Percentiles rank a stretch among this genome's conserved stretches.
phyloP scores from a whole-genome alignment of 2,888 invertebrate genomes.

The Steromphala cineraria region DNA sequence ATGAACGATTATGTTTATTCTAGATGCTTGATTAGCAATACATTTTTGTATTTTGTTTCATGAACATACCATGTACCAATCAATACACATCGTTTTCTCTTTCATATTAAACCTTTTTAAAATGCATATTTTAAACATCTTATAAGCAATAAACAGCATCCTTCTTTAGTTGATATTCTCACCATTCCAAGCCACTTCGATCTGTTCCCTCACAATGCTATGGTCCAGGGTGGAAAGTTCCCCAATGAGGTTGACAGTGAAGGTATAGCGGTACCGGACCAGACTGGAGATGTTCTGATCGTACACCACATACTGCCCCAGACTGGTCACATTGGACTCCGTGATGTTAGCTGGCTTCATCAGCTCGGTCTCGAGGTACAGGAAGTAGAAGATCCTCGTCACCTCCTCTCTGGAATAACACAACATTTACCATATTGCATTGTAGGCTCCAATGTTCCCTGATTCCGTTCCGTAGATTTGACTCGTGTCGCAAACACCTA shows the following conservation, averaged over 20 bases:
- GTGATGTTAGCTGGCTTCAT: neutral
- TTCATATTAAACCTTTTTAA: too few species aligned
- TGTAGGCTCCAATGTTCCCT: too few species aligned
- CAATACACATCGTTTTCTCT: too few species aligned
- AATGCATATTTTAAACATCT: too few species aligned
- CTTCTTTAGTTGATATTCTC: neutral
- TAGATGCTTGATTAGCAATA: too few species aligned
- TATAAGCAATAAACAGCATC: too few species aligned
- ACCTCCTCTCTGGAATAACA: conserved; percentile 4
- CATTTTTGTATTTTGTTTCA: too few species aligned
- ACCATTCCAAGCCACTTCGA: neutral
- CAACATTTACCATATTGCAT: too few species aligned
- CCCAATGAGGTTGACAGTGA: neutral
- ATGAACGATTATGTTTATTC: too few species aligned
- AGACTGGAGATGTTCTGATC: neutral
- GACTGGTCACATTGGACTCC: neutral
- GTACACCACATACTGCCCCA: neutral
- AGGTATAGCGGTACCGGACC: neutral
- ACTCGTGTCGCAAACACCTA: too few species aligned
- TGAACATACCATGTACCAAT: too few species aligned
- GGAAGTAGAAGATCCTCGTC: neutral
- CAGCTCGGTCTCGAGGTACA: neutral
- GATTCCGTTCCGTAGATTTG: too few species aligned
- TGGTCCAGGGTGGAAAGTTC: neutral
- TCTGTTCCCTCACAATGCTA: neutral